Evolutionary conservation across 2,888 invertebrate genomes (phyloP).

Genomic region (Clepsis dumicolana): DNA sequence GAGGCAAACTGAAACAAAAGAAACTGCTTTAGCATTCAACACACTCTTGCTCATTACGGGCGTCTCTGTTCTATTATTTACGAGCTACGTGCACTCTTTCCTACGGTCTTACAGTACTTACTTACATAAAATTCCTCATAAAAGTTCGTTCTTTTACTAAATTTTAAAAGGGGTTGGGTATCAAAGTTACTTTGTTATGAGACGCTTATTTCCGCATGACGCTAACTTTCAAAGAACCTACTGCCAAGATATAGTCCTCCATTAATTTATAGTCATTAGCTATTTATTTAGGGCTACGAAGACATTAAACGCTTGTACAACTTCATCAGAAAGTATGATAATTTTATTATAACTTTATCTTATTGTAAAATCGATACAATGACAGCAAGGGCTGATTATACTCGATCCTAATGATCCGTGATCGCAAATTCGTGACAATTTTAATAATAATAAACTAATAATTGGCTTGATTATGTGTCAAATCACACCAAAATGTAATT

Average conservation of each 20-base stretch:
- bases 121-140: conserved; percentile 38
- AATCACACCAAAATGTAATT: too few species aligned
- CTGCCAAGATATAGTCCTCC: conserved; percentile 10
- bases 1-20: conserved; percentile 42
- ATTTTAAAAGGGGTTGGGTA: conserved; percentile 30
- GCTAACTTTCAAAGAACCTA: conserved; percentile 23
- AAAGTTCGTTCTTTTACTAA: conserved; percentile 28
- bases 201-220: conserved; percentile 2
- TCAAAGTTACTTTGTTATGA: conserved; percentile 31
- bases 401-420: not conserved
- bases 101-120: conserved; percentile 33
- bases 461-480: not conserved
- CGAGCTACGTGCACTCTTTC: conserved; percentile 50
- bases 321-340: not conserved
- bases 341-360: not conserved
- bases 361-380: not conserved
- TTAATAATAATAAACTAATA: not conserved
- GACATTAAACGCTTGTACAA: not conserved
- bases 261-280: not conserved
- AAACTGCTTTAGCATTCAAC: conserved; percentile 52
- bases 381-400: not conserved
- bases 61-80: conserved; percentile 55
- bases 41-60: conserved; percentile 52
- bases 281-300: not conserved
- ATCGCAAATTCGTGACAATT: too few species aligned